phyloP scores from a whole-genome alignment of 2,888 invertebrate genomes.

The Glaucopsyche alexis region DNA sequence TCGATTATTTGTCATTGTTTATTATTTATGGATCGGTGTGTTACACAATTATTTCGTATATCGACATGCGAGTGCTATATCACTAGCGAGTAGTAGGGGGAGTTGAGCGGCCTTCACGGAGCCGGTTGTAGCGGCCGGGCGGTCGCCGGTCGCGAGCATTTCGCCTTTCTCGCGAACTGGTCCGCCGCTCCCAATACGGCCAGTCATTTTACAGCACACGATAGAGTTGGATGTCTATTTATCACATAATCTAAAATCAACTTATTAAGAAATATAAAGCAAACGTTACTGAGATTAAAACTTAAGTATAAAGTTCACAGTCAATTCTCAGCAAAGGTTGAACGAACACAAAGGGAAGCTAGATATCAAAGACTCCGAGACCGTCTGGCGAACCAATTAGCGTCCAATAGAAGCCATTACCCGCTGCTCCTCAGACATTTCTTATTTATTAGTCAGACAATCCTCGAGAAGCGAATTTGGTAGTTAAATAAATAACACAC shows the following conservation, averaged over 20 bases:
- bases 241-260: not conserved
- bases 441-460: constrained; percentile 51
- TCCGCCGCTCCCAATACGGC: constrained; percentile 63
- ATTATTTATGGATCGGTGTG: not conserved
- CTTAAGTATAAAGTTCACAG: not conserved
- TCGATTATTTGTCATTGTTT: constrained; percentile 15
- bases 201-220: constrained; percentile 38
- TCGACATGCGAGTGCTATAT: constrained; percentile 57
- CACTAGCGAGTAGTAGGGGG: constrained; percentile 65
- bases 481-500: constrained; percentile 43
- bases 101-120: constrained; percentile 72
- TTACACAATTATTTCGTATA: constrained; percentile 42
- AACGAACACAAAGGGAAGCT: constrained; percentile 39
- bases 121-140: constrained; percentile 73
- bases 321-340: constrained; percentile 24
- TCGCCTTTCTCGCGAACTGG: constrained; percentile 75
- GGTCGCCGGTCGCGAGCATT: constrained; percentile 69
- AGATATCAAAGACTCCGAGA: constrained; percentile 49
- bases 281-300: not conserved
- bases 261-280: not conserved
- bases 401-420: constrained; percentile 63
- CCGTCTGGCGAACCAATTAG: constrained; percentile 69
- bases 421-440: constrained; percentile 61
- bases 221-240: constrained; percentile 28
- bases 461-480: constrained; percentile 54